phyloP scores from a whole-genome alignment of 2,888 invertebrate genomes.

The Scaptodrosophila latifasciaeformis region DNA sequence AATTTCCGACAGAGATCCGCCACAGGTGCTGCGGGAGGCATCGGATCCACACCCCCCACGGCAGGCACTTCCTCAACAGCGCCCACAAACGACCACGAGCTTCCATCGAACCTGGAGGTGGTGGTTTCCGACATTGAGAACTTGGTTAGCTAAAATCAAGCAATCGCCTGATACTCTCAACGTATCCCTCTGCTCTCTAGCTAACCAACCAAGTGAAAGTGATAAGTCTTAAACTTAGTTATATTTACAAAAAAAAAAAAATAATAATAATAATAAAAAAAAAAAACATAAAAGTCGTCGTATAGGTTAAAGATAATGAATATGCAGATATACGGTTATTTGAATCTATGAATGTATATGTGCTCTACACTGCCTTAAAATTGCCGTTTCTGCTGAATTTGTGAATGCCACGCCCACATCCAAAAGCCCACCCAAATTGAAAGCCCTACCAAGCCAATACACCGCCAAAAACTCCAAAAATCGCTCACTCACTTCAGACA shows the following conservation, averaged over 20 bases:
- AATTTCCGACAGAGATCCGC: slow-evolving; percentile 48
- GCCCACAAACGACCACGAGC: slow-evolving; percentile 51
- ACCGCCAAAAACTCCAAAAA: neutral
- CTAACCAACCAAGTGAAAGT: slow-evolving; percentile 65
- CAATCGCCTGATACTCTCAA: slow-evolving; percentile 1
- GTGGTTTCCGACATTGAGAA: slow-evolving; percentile 74
- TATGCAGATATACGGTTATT: neutral
- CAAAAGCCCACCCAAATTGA: slow-evolving; percentile 24
- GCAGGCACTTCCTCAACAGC: slow-evolving; percentile 22
- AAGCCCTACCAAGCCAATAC: too few relatives aligned
- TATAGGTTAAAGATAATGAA: slow-evolving; percentile 58
- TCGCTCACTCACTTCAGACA: slow-evolving; percentile 3
- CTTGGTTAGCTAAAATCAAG: slow-evolving; percentile 72
- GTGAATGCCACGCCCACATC: slow-evolving; percentile 59
- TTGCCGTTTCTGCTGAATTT: slow-evolving; percentile 69
- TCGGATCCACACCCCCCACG: slow-evolving; percentile 11
- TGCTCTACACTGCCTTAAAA: slow-evolving; percentile 68
- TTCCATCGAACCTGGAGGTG: slow-evolving; percentile 74
- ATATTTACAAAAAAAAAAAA: too few relatives aligned
- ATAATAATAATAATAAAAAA: too few relatives aligned
- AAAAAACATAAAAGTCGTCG: slow-evolving; percentile 67
- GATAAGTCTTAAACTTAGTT: slow-evolving; percentile 69
- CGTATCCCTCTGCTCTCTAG: slow-evolving; percentile 26
- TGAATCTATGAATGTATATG: slow-evolving; percentile 23
- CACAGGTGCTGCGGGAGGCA: slow-evolving; percentile 10